Evolutionary conservation across 2,113 vertebrate genomes (phyloP).

Genomic region (Emydocephalus ijimae): DNA sequence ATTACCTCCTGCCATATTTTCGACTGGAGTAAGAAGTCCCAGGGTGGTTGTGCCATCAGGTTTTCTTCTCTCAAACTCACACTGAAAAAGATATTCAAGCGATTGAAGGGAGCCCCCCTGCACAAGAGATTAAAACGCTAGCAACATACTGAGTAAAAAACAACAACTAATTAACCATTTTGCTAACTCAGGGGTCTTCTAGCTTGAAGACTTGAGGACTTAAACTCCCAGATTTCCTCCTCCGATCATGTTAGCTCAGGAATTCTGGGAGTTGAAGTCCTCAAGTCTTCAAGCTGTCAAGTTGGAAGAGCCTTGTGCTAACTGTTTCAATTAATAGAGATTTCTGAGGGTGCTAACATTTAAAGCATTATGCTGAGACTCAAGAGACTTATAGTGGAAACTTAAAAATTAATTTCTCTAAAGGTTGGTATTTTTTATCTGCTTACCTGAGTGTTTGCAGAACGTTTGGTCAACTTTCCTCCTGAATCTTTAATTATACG

Average conservation of each 20-base stretch:
- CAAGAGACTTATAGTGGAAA: not conserved
- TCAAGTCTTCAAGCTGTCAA: no score
- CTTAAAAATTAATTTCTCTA: not conserved
- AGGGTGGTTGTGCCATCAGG: conserved; percentile 91
- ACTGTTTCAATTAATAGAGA: not conserved
- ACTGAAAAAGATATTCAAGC: conserved; percentile 65
- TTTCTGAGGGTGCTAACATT: not conserved
- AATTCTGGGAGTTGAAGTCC: no score
- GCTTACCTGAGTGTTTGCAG: conserved; percentile 82
- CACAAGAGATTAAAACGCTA: not conserved
- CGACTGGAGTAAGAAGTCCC: conserved; percentile 86
- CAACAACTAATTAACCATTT: no score
- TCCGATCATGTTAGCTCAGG: no score
- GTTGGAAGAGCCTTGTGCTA: no score
- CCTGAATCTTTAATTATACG: conserved; percentile 86
- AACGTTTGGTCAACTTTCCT: conserved; percentile 86
- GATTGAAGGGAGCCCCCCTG: not conserved
- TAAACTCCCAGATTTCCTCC: no score
- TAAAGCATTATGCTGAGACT: not conserved
- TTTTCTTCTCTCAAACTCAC: conserved; percentile 88
- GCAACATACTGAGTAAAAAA: not conserved
- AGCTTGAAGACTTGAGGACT: no score
- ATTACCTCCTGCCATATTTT: conserved; percentile 82
- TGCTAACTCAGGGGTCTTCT: no score
- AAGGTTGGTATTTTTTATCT: accelerated